A percentile compares a stretch with the other conserved stretches of the same genome.
Evolutionary conservation across 2,113 vertebrate genomes (phyloP).

Genomic region (Noturus placidus): DNA sequence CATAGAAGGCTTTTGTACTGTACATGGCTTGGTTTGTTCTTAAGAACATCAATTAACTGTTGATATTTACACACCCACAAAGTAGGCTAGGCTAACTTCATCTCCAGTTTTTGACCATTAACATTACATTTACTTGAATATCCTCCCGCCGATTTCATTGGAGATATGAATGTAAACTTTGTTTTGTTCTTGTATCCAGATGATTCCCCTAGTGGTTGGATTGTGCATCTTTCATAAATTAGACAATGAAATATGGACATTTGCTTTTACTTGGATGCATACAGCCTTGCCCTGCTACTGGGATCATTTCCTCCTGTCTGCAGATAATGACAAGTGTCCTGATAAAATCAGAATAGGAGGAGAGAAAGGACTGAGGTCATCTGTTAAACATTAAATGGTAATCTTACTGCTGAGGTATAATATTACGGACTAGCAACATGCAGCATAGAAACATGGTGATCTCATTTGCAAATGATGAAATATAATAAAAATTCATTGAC

Average conservation of each 20-base stretch:
- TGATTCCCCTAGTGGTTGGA: background rate
- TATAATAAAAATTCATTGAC: background rate
- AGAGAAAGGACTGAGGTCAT: slow-evolving; percentile 21
- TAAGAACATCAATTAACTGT: too few species aligned
- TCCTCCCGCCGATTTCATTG: too few species aligned
- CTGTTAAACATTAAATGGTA: slow-evolving; percentile 19
- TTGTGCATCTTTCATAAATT: slow-evolving; percentile 5
- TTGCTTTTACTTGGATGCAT: slow-evolving; percentile 33
- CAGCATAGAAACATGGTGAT: background rate
- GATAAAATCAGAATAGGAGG: slow-evolving; percentile 35
- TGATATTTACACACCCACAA: too few species aligned
- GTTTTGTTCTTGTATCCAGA: background rate
- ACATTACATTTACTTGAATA: too few species aligned
- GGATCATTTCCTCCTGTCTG: slow-evolving; percentile 25
- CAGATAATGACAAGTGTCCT: slow-evolving; percentile 24
- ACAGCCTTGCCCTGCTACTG: background rate
- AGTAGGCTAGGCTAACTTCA: too few species aligned
- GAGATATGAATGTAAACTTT: too few species aligned
- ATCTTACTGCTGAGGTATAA: slow-evolving; percentile 7
- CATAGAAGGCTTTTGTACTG: too few species aligned
- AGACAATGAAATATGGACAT: slow-evolving; percentile 27
- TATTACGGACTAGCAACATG: background rate
- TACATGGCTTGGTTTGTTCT: too few species aligned
- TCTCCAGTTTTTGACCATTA: too few species aligned
- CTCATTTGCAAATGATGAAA: background rate